Evolutionary conservation across 2,888 invertebrate species (phyloP).

Genomic region (Trachelus stipa): DNA sequence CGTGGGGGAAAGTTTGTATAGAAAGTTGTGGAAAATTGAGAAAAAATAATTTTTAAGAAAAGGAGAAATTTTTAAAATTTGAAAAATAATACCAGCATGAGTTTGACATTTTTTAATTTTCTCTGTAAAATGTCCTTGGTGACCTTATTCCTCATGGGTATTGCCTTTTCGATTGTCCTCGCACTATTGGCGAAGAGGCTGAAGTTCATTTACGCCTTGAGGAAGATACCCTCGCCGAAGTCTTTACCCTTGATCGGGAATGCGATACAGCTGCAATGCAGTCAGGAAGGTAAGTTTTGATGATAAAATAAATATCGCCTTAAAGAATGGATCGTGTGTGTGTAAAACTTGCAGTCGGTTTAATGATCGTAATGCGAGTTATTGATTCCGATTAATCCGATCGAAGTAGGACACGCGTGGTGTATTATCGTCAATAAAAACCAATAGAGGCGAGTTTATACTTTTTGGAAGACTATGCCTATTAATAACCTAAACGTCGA

Average conservation of each 20-base stretch:
- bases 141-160: conserved; percentile 33
- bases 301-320: background rate
- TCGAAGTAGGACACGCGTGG: background rate
- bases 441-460: conserved; percentile 2
- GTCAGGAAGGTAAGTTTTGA: conserved; percentile 55
- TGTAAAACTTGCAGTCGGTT: background rate
- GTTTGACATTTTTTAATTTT: background rate
- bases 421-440: background rate
- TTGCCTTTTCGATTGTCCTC: conserved; percentile 35
- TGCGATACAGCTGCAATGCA: conserved; percentile 57
- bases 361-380: background rate
- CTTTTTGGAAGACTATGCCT: background rate
- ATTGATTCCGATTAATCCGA: background rate
- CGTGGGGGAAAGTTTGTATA: background rate
- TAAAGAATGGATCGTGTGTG: background rate
- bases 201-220: conserved; percentile 49
- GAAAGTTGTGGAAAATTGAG: background rate
- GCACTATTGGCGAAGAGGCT: conserved; percentile 38
- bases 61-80: background rate
- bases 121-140: conserved; percentile 35
- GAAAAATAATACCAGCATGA: background rate
- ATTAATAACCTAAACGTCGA: background rate
- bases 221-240: conserved; percentile 55
- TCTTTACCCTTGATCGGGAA: conserved; percentile 63
- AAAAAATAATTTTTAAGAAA: background rate